Conservation (phyloP, 2,797 vertebrate species). For the Linurgus olivaceus region DNA sequence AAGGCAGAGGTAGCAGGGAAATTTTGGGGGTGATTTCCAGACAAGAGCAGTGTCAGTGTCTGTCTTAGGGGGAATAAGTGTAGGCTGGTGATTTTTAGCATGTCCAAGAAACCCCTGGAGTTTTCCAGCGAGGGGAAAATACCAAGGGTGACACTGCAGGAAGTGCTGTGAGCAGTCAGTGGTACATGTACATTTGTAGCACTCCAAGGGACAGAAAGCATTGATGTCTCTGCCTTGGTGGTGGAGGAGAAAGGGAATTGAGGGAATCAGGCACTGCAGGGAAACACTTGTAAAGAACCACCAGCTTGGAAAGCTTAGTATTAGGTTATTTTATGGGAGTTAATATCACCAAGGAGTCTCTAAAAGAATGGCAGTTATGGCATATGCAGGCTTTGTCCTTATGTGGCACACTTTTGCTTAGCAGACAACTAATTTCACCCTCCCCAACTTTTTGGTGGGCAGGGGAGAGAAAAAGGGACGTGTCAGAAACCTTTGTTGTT, state of each 20-base stretch:
- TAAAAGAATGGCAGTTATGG: background rate
- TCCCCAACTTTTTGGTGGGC: background rate
- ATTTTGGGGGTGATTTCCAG: background rate
- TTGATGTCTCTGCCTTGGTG: background rate
- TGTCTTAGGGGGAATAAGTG: fast-evolving
- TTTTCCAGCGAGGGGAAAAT: background rate
- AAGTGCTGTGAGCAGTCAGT: background rate
- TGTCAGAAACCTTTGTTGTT: constrained; percentile 13
- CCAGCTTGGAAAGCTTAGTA: background rate
- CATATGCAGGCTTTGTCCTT: background rate
- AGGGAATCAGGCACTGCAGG: background rate
- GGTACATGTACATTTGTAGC: fast-evolving
- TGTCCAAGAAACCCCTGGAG: background rate
- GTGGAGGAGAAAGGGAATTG: background rate
- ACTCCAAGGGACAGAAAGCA: fast-evolving
- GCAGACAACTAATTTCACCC: background rate
- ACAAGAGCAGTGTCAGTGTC: background rate
- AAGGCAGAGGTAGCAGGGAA: background rate
- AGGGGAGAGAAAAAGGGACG: background rate
- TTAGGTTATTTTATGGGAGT: background rate
- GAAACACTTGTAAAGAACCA: background rate
- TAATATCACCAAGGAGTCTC: background rate
- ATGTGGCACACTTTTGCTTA: background rate
- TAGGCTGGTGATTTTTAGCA: background rate
- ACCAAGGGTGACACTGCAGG: fast-evolving